Conservation (phyloP, 2,888 invertebrate species). For the Melinaea menophilus region DNA sequence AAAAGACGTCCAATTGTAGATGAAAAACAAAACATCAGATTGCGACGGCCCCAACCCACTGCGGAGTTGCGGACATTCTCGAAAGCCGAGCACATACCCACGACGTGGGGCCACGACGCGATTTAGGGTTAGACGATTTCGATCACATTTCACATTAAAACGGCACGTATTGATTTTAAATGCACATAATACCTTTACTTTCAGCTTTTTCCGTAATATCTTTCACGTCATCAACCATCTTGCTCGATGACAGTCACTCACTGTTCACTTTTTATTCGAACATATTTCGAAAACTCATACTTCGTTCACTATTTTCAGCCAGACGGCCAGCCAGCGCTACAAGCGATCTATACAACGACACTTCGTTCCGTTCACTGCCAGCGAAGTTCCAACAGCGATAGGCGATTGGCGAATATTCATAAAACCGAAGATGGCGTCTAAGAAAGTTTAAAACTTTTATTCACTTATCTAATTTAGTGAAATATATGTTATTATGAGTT, state of each 20-base stretch:
- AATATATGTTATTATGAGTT: too few species aligned
- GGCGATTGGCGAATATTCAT: slow-evolving; percentile 38
- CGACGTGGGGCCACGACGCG: slow-evolving; percentile 77
- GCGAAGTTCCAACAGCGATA: slow-evolving; percentile 51
- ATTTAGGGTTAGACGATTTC: slow-evolving; percentile 73
- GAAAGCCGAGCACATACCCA: slow-evolving; percentile 67
- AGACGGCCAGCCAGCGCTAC: slow-evolving; percentile 72
- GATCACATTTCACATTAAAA: slow-evolving; percentile 72
- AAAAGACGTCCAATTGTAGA: slow-evolving; percentile 71
- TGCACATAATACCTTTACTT: slow-evolving; percentile 74
- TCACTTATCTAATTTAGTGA: not conserved
- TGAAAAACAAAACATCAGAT: slow-evolving; percentile 72
- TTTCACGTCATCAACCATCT: slow-evolving; percentile 78
- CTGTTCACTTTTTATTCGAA: slow-evolving; percentile 76
- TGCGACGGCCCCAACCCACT: slow-evolving; percentile 59
- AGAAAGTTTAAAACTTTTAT: slow-evolving; percentile 33
- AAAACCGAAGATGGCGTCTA: slow-evolving; percentile 48
- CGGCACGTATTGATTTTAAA: slow-evolving; percentile 66
- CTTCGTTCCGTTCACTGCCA: slow-evolving; percentile 76
- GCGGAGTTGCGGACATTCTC: slow-evolving; percentile 71
- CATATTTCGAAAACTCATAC: slow-evolving; percentile 77
- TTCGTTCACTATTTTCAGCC: slow-evolving; percentile 77
- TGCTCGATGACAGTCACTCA: slow-evolving; percentile 76
- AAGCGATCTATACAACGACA: slow-evolving; percentile 75
- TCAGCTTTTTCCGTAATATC: slow-evolving; percentile 75